Conservation (phyloP, 2,888 invertebrate species). For the Cosmorhoe ocellata region DNA sequence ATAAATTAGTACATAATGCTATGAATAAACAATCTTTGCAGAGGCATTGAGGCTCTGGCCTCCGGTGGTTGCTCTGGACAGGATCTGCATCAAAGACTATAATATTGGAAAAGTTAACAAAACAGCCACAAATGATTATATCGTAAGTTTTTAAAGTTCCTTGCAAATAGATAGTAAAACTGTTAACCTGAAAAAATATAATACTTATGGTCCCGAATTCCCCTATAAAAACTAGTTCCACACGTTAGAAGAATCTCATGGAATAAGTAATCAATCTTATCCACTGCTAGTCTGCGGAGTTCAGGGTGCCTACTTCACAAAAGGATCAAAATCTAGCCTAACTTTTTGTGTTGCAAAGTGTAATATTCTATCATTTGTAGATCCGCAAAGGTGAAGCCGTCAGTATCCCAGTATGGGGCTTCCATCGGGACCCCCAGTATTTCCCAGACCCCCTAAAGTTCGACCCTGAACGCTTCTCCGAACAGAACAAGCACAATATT, state of each 20-base stretch:
- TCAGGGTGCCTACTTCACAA: too few relatives aligned
- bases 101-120: conserved; percentile 59
- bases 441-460: conserved; percentile 81
- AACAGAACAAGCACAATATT: conserved; percentile 77
- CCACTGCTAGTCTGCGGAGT: too few relatives aligned
- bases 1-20: too few relatives aligned
- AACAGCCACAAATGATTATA: conserved; percentile 52
- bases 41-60: conserved; percentile 74
- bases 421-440: conserved; percentile 77
- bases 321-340: too few relatives aligned
- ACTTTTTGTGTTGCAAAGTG: not conserved
- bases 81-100: conserved; percentile 76
- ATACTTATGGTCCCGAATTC: too few relatives aligned
- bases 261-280: too few relatives aligned
- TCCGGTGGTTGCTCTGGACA: conserved; percentile 66
- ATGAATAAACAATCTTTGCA: conserved; percentile 9
- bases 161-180: too few relatives aligned
- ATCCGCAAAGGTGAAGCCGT: conserved; percentile 55
- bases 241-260: too few relatives aligned
- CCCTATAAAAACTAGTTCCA: too few relatives aligned
- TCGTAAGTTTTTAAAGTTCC: conserved; percentile 48
- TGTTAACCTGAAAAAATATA: too few relatives aligned
- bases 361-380: conserved; percentile 20
- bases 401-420: conserved; percentile 60
- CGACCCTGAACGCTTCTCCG: conserved; percentile 82